Conservation (phyloP, 2,797 vertebrate genomes). For the Serranus cabrilla region DNA sequence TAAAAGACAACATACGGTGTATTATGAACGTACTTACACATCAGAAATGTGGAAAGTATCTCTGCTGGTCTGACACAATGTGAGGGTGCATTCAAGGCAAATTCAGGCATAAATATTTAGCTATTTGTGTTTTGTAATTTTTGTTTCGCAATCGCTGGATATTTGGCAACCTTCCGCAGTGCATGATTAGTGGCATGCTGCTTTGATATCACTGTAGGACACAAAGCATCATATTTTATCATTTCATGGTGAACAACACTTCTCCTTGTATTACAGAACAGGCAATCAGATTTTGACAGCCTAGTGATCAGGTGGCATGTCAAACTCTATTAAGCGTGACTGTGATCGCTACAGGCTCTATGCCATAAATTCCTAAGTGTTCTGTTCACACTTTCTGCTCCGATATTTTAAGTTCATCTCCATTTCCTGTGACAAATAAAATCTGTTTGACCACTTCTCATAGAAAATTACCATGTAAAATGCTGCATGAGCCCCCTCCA, state of each 20-base stretch:
- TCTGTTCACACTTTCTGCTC: conserved; percentile 56
- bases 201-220: conserved; percentile 48
- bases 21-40: background rate
- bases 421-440: conserved; percentile 45
- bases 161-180: conserved; percentile 16
- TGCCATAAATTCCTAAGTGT: conserved; percentile 54
- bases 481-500: conserved; percentile 11
- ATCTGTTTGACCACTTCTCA: conserved; percentile 27
- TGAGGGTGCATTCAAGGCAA: background rate
- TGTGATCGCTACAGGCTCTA: conserved; percentile 55
- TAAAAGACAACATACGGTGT: background rate
- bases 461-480: conserved; percentile 37
- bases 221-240: conserved; percentile 63
- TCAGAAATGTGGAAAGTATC: conserved; percentile 4
- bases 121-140: conserved; percentile 17
- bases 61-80: background rate
- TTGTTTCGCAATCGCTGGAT: conserved; percentile 29
- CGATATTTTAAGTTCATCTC: conserved; percentile 43
- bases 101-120: background rate
- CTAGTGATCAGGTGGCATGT: conserved; percentile 77
- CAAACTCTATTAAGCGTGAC: conserved; percentile 69
- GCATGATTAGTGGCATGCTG: conserved; percentile 32
- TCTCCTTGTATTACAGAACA: conserved; percentile 61
- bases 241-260: conserved; percentile 61
- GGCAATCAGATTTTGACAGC: conserved; percentile 67